Evolutionary conservation across 2,888 invertebrate genomes (phyloP).

Genomic region (Hydroisotoma schaefferi): DNA sequence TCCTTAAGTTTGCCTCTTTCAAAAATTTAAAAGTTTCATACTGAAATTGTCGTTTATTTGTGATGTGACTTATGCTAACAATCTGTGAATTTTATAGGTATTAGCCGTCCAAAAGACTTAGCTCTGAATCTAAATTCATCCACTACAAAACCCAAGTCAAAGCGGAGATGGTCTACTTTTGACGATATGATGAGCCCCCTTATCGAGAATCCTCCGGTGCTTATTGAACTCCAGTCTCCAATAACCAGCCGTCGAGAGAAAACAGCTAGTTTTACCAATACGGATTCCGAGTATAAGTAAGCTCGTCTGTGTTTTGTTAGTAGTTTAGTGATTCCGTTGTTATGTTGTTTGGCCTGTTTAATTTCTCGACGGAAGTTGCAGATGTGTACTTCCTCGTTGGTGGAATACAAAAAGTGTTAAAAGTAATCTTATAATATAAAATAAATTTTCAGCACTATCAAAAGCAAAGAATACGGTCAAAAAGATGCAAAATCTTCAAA

Average conservation of each 20-base stretch:
- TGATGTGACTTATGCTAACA: not conserved
- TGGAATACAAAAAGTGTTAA: too few species aligned
- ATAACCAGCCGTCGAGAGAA: not conserved
- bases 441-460: too few species aligned
- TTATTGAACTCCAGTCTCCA: not conserved
- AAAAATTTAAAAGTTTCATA: not conserved
- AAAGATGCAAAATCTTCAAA: too few species aligned
- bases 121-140: constrained; percentile 25
- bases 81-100: constrained; percentile 11
- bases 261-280: constrained; percentile 1
- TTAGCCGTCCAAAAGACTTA: constrained; percentile 39
- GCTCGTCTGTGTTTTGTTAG: too few species aligned
- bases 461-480: too few species aligned
- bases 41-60: not conserved
- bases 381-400: too few species aligned
- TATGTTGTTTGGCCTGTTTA: too few species aligned
- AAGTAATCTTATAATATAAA: too few species aligned
- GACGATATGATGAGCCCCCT: constrained; percentile 45
- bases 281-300: constrained; percentile 3
- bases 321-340: too few species aligned
- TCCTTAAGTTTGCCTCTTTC: too few species aligned
- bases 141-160: constrained; percentile 25
- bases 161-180: constrained; percentile 41
- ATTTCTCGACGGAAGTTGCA: too few species aligned
- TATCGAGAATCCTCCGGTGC: constrained; percentile 16